These are phyloP conservation scores for Erythrolamprus reginae DNA, from an alignment of 2,113 vertebrate species.

Conservation along the genomic window DNA sequence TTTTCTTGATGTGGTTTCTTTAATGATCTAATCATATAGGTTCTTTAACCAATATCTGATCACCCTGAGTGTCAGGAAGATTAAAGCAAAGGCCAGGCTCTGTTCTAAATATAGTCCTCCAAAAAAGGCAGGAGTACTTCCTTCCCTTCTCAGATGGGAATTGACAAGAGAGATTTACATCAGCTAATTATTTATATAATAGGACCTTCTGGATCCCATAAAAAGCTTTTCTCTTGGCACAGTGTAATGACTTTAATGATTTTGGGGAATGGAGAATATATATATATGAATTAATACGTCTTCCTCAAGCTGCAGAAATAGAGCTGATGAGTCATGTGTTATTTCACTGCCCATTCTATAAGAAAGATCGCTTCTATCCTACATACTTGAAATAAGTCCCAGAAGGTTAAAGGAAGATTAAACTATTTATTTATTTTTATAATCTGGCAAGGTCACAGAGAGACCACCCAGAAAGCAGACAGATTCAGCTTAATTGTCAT, in stretches of 20 bases:
- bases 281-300: background rate
- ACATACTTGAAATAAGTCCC: background rate
- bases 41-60: background rate
- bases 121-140: background rate
- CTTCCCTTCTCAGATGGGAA: background rate
- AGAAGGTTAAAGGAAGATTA: background rate
- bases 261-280: background rate
- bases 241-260: background rate
- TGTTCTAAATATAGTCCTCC: background rate
- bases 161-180: background rate
- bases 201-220: background rate
- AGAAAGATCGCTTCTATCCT: background rate
- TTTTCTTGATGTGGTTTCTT: background rate
- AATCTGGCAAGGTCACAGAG: background rate
- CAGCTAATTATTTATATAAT: background rate
- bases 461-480: background rate
- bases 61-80: background rate
- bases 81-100: background rate
- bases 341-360: background rate
- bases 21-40: background rate
- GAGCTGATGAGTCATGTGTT: background rate
- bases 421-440: background rate
- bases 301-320: background rate
- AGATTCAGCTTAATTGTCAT: background rate
- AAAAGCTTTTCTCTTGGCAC: background rate